These are phyloP conservation scores for Pectinophora gossypiella DNA, from an alignment of 1,140 invertebrate genomes.

Conservation along the genomic window DNA sequence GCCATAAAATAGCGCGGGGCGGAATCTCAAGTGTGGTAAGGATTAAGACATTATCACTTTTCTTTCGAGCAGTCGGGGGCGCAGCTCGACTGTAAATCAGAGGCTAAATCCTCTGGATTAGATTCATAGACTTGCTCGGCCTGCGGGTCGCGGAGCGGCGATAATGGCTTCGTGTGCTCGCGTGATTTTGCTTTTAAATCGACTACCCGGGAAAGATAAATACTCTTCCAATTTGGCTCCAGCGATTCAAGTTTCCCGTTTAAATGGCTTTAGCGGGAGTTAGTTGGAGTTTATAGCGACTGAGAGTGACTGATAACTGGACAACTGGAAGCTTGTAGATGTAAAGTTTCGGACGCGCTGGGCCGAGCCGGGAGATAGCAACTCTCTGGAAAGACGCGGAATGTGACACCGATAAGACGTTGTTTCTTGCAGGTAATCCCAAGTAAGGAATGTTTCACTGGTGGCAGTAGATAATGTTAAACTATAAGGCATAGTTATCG, in stretches of 20 bases:
- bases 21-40: slow-evolving; percentile 63
- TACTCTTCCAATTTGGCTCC: slow-evolving; percentile 60
- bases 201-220: slow-evolving; percentile 66
- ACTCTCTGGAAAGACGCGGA: neutral
- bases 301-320: slow-evolving; percentile 49
- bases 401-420: neutral
- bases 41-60: slow-evolving; percentile 77
- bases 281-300: slow-evolving; percentile 45
- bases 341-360: neutral
- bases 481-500: too few relatives aligned
- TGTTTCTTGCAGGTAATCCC: too few relatives aligned
- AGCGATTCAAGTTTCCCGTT: slow-evolving; percentile 51
- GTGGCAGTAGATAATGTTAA: too few relatives aligned
- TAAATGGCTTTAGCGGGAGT: slow-evolving; percentile 54
- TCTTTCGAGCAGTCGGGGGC: slow-evolving; percentile 67
- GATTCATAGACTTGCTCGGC: slow-evolving; percentile 73
- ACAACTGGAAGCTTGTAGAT: slow-evolving; percentile 15
- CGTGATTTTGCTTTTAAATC: slow-evolving; percentile 74
- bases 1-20: slow-evolving; percentile 58
- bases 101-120: slow-evolving; percentile 73
- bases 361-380: neutral
- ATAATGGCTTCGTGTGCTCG: slow-evolving; percentile 69
- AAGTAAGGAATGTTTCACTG: too few relatives aligned
- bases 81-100: slow-evolving; percentile 72
- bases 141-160: slow-evolving; percentile 60